These are phyloP conservation scores for Anhinga anhinga DNA, from an alignment of 2,113 vertebrate species.

Conservation along the genomic window DNA sequence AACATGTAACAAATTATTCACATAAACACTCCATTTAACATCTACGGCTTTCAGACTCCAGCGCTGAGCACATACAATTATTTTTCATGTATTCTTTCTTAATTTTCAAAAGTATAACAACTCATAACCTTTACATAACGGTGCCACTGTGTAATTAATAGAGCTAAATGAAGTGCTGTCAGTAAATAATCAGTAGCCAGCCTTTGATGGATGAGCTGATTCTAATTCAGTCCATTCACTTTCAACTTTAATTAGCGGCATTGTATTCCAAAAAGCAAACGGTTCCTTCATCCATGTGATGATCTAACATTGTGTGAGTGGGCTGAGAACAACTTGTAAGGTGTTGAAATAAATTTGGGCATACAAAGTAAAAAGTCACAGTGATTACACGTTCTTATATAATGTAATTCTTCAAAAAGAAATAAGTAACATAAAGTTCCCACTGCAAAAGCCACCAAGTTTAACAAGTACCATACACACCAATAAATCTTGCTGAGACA, in stretches of 20 bases:
- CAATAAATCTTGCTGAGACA: background rate
- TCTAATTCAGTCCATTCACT: slow-evolving; percentile 47
- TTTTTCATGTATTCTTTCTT: slow-evolving; percentile 11
- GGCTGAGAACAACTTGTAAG: background rate
- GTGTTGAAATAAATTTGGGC: slow-evolving; percentile 9
- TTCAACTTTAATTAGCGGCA: slow-evolving; percentile 50
- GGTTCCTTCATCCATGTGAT: background rate
- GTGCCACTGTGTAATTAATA: slow-evolving; percentile 39
- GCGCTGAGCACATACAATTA: background rate
- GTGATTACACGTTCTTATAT: background rate
- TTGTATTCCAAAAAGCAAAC: slow-evolving; percentile 33
- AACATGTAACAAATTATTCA: background rate
- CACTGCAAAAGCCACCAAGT: background rate
- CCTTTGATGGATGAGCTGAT: slow-evolving; percentile 47
- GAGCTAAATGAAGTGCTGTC: slow-evolving; percentile 32
- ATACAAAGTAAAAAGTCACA: background rate
- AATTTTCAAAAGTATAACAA: slow-evolving; percentile 17
- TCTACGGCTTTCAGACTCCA: background rate
- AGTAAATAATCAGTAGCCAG: slow-evolving; percentile 44
- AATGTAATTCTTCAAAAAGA: background rate
- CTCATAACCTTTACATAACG: slow-evolving; percentile 31
- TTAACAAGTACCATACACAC: background rate
- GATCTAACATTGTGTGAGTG: background rate
- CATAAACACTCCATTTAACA: slow-evolving; percentile 4
- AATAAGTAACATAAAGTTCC: background rate